Evolutionary conservation across 2,113 vertebrate genomes (phyloP), one percentile per base, ranked within the genome.

Genomic region (Melanotaenia duboulayi): DNA sequence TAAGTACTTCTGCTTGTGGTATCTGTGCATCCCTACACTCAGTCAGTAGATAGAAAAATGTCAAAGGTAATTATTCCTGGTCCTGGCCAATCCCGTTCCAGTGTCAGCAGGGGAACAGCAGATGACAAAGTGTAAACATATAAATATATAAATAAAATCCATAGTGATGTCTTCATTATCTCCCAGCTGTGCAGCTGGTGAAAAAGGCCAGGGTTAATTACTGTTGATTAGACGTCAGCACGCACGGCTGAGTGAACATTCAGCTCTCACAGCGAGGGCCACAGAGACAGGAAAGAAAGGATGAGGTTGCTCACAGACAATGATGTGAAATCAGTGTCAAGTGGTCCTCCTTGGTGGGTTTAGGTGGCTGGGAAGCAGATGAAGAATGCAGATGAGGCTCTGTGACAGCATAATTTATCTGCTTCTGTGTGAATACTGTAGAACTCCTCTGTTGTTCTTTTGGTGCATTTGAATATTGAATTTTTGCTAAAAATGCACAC

Each of bases 141-240:
- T 57, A 60, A 28, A 22, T 35, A 55, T 54, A 55, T 23, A 50
- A 49, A 60, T 16, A 42, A 37, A 40, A 35, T 35, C 32, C 32
- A 25, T 40, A 22, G 49, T 54, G 61, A 63, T 55, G 82, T 82
- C 87, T 87, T 85, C 82, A 86, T 89, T 82, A 87, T 91, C 80
- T 84, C 76, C 14, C 12, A 20, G 81, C 64, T 13, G 28, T 9
- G 24, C 25, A 19, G 72, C 76, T 66, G 19, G 23, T 81, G 77
- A 73, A 66, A 52, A 62, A 69, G 80, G 76, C 76, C 71, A 23
- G 79, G 87, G 88, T 90, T 91, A 90, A 92, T 91, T 87, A 80
- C 76, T 76, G 80, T 78, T 90, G 82, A 92, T 92, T 90, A 86
- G 77, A 86, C 75, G 65, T 85, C 87, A 73, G 76, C 60, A 42